These are phyloP conservation scores for Thelaira solivaga DNA, from an alignment of 2,888 invertebrate species.

Conservation along the genomic window DNA sequence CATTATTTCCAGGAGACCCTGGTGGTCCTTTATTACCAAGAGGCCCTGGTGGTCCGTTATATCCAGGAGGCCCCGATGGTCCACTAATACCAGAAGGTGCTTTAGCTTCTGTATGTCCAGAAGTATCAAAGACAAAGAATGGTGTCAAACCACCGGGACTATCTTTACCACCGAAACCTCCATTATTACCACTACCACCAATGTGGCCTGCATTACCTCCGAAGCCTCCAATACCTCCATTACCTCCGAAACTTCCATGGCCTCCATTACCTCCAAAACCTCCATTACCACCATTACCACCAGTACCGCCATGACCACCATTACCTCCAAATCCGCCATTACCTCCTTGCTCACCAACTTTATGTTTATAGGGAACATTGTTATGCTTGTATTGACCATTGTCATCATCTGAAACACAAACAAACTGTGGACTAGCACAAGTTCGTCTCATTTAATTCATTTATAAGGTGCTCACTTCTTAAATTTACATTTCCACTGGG, in stretches of 20 bases:
- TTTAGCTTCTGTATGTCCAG: slow-evolving; percentile 67
- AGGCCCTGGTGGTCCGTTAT: slow-evolving; percentile 61
- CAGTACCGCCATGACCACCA: slow-evolving; percentile 53
- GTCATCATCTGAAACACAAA: slow-evolving; percentile 71
- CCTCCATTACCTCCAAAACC: slow-evolving; percentile 60
- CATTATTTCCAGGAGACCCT: slow-evolving; percentile 73
- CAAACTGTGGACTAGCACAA: slow-evolving; percentile 45
- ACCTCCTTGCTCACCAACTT: slow-evolving; percentile 65
- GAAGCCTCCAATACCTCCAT: slow-evolving; percentile 50
- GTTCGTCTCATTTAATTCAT: slow-evolving; percentile 17
- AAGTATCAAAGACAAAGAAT: slow-evolving; percentile 72
- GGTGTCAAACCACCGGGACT: neutral
- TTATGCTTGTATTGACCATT: slow-evolving; percentile 63
- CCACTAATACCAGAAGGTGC: slow-evolving; percentile 72
- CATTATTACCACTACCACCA: slow-evolving; percentile 53
- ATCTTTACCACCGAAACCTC: slow-evolving; percentile 14
- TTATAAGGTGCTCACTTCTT: slow-evolving; percentile 52
- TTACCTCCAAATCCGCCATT: slow-evolving; percentile 56
- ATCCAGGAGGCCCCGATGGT: neutral
- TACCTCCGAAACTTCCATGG: slow-evolving; percentile 58
- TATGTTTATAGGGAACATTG: slow-evolving; percentile 49
- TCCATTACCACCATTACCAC: slow-evolving; percentile 56
- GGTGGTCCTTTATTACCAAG: slow-evolving; percentile 69
- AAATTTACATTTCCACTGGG: slow-evolving; percentile 67
- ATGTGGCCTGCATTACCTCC: slow-evolving; percentile 51